Conservation (phyloP, 2,888 invertebrate genomes). For the Drosophila tanythrix region DNA sequence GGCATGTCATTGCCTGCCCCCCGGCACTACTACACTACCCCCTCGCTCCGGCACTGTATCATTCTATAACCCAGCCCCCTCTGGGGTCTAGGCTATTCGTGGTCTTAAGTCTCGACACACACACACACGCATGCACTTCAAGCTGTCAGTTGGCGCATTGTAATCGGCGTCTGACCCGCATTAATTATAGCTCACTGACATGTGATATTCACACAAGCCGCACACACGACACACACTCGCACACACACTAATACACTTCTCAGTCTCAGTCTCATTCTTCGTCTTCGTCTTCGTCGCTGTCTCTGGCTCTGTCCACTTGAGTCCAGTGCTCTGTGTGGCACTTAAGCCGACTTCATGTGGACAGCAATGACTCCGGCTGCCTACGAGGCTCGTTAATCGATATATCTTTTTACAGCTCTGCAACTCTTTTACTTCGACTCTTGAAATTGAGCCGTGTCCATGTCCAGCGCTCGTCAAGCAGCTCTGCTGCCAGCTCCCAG, state of each 20-base stretch:
- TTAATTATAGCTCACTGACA: slow-evolving; percentile 80
- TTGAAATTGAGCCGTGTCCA: slow-evolving; percentile 73
- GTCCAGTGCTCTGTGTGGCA: slow-evolving; percentile 51
- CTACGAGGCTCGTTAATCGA: slow-evolving; percentile 72
- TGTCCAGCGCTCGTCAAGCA: slow-evolving; percentile 52
- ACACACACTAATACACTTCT: slow-evolving; percentile 9
- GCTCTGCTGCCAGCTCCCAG: slow-evolving; percentile 28
- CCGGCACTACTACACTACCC: not conserved
- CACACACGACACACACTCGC: slow-evolving; percentile 38
- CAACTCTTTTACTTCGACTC: slow-evolving; percentile 21
- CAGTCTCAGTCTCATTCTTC: not conserved
- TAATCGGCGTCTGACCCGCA: slow-evolving; percentile 81
- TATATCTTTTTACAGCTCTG: slow-evolving; percentile 63
- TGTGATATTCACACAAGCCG: slow-evolving; percentile 77
- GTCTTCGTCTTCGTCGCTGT: not conserved
- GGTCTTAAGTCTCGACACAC: slow-evolving; percentile 47
- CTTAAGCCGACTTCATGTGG: slow-evolving; percentile 65
- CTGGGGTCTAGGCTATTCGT: slow-evolving; percentile 2
- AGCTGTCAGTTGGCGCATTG: slow-evolving; percentile 79
- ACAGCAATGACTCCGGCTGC: slow-evolving; percentile 63
- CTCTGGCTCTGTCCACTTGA: slow-evolving; percentile 46
- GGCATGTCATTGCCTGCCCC: slow-evolving; percentile 68
- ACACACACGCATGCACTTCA: slow-evolving; percentile 68
- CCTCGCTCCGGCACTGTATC: not conserved
- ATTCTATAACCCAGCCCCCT: not conserved